Evolutionary conservation across 1,140 invertebrate species (phyloP).

Genomic region (Leptonema lineaticorne): DNA sequence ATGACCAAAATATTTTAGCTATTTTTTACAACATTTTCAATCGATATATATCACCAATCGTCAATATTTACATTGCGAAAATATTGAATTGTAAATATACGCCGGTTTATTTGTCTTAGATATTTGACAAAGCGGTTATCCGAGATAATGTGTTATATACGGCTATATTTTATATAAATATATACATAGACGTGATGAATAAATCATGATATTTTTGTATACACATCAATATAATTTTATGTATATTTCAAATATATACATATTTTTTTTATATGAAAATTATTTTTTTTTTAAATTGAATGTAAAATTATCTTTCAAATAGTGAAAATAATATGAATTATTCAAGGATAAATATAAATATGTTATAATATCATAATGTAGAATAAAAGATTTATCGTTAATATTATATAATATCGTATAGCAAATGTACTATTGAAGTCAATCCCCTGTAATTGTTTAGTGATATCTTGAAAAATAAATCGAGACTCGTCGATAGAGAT

Average conservation of each 20-base stretch:
- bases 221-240: background rate
- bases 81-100: background rate
- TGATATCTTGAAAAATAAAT: background rate
- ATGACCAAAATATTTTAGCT: no score
- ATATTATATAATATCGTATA: no score
- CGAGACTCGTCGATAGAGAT: background rate
- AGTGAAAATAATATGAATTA: background rate
- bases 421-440: no score
- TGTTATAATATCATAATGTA: no score
- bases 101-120: background rate
- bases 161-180: background rate
- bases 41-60: background rate
- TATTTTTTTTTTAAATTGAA: no score
- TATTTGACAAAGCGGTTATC: slow-evolving; percentile 2
- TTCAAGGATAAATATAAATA: no score
- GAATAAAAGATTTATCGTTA: no score
- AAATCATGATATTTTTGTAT: background rate
- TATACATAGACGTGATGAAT: background rate
- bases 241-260: no score
- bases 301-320: no score
- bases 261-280: no score
- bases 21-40: no score
- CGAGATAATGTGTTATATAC: background rate
- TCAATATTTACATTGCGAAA: slow-evolving; percentile 5
- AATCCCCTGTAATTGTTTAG: background rate